Evolutionary conservation across 1,140 invertebrate species (phyloP).

Genomic region (Gonioctena quinquepunctata): DNA sequence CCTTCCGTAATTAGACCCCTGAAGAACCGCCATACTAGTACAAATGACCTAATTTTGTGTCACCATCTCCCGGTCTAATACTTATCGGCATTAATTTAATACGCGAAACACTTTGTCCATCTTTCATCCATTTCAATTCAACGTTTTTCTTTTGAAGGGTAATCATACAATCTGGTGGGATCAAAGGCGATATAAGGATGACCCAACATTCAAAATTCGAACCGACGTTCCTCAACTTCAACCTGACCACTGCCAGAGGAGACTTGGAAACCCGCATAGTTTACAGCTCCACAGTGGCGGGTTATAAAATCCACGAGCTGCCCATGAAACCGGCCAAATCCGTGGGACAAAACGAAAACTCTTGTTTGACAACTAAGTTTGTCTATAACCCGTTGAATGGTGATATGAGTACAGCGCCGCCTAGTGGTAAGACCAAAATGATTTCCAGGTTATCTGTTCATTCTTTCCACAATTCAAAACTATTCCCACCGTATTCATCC

Average conservation of each 20-base stretch:
- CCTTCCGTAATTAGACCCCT: too few relatives aligned
- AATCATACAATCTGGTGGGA: conserved; percentile 76
- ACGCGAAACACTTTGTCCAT: too few relatives aligned
- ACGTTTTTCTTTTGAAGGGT: conserved; percentile 63
- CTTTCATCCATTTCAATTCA: too few relatives aligned
- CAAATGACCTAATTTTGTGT: too few relatives aligned
- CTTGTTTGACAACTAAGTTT: conserved; percentile 68
- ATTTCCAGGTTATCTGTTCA: background rate
- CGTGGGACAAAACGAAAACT: conserved; percentile 53
- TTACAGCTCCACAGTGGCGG: conserved; percentile 64
- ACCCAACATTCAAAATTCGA: conserved; percentile 83
- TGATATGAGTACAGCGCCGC: conserved; percentile 62
- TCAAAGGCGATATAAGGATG: conserved; percentile 79
- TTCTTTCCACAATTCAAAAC: background rate
- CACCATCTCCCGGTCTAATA: too few relatives aligned
- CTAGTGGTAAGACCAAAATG: conserved; percentile 60
- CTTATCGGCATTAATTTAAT: too few relatives aligned
- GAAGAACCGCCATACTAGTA: too few relatives aligned
- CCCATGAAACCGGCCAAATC: conserved; percentile 64
- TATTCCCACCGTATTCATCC: too few relatives aligned
- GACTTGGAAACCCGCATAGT: conserved; percentile 68
- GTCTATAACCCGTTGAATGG: conserved; percentile 73
- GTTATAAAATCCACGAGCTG: conserved; percentile 72
- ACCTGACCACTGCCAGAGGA: conserved; percentile 65
- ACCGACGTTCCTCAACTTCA: conserved; percentile 79